A percentile compares a stretch with the other conserved stretches of the same genome.
phyloP scores from a whole-genome alignment of 1,140 invertebrate species.

The Zaprionus nigranus region DNA sequence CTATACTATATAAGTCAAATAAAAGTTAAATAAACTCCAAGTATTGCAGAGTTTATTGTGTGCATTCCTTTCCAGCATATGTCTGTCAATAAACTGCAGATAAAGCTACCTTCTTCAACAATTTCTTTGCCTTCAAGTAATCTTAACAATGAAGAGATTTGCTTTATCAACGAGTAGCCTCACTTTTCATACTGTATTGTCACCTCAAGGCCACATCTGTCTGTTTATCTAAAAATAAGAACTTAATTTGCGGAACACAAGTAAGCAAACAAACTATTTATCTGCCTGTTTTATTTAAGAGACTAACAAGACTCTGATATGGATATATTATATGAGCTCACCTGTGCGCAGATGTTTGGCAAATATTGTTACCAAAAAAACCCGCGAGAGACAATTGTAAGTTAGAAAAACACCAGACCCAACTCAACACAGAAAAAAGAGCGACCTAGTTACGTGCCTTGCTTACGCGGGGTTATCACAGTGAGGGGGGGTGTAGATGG shows the following conservation, averaged over 20 bases:
- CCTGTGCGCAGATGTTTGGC: neutral
- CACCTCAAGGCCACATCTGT: neutral
- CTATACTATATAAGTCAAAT: too few relatives aligned
- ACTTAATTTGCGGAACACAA: neutral
- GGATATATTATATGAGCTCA: slow-evolving; percentile 1
- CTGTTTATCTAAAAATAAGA: neutral
- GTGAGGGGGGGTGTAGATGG: neutral
- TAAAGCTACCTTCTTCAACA: too few relatives aligned
- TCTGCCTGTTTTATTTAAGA: neutral
- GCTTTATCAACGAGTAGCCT: neutral
- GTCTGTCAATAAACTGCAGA: too few relatives aligned
- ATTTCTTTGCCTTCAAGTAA: neutral
- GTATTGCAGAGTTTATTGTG: too few relatives aligned
- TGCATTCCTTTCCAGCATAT: too few relatives aligned
- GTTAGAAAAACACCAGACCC: slow-evolving; percentile 1
- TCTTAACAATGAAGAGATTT: neutral
- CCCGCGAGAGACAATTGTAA: slow-evolving; percentile 1
- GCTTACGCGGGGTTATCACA: slow-evolving; percentile 35
- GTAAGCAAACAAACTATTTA: neutral
- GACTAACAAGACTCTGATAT: neutral
- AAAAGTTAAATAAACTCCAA: too few relatives aligned
- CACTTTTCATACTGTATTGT: neutral
- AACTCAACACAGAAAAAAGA: neutral
- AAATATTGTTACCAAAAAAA: slow-evolving; percentile 10
- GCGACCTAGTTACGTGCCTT: slow-evolving; percentile 24